Percentiles rank a stretch among this genome's conserved stretches.
Evolutionary conservation across 2,797 vertebrate species (phyloP).

Genomic region (Pseudomugil gertrudae): DNA sequence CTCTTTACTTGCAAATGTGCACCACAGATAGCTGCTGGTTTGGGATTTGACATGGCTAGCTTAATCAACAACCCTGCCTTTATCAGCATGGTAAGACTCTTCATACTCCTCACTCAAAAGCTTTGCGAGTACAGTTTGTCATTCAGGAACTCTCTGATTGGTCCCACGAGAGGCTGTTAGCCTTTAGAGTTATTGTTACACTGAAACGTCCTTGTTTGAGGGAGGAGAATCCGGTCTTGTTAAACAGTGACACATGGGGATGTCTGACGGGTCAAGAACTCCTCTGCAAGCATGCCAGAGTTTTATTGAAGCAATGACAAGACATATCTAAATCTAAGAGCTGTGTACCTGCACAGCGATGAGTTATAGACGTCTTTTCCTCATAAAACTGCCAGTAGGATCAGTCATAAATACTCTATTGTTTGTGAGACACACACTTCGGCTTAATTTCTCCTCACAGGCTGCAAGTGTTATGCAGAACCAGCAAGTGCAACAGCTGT

Average conservation of each 20-base stretch:
- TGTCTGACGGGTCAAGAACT: constrained; percentile 20
- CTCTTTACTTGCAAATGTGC: constrained; percentile 1
- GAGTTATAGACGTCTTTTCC: background rate
- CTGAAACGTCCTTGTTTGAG: constrained; percentile 1
- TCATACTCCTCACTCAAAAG: background rate
- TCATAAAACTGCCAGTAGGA: background rate
- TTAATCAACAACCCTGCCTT: constrained; percentile 99
- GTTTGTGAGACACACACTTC: background rate
- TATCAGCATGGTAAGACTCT: constrained; percentile 94
- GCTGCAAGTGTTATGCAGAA: constrained; percentile 99
- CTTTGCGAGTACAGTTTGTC: background rate
- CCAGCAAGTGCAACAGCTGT: constrained; percentile 97
- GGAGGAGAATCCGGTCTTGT: constrained; percentile 10
- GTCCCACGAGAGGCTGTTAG: constrained; percentile 38
- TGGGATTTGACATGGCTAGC: constrained; percentile 98
- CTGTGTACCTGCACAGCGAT: background rate
- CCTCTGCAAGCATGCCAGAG: constrained; percentile 24
- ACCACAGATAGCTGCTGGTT: constrained; percentile 89
- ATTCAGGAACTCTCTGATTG: constrained; percentile 2
- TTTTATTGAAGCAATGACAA: constrained; percentile 30
- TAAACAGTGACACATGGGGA: constrained; percentile 37
- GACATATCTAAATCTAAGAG: constrained; percentile 27
- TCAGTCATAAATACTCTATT: background rate
- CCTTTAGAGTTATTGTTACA: constrained; percentile 29
- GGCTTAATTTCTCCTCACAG: constrained; percentile 76